Evolutionary conservation across 2,797 vertebrate genomes (phyloP), one percentile per base, ranked within the genome.

Genomic region (Sebastes hopkinsi): DNA sequence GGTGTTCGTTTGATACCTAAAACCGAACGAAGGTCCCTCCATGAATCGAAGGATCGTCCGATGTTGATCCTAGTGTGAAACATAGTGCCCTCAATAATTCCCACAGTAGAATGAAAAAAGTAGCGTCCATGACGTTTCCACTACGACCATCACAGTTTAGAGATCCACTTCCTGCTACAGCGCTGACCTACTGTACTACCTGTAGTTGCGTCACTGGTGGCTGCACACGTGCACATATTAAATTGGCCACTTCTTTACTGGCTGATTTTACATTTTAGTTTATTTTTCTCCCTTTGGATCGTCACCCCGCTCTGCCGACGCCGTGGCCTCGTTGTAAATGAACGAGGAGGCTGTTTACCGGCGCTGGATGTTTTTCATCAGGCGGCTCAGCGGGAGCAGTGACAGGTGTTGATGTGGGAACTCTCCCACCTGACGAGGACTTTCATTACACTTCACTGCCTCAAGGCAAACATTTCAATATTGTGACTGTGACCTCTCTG

Each of bases 391-490:
- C 29, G 4, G 77, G 52, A 67, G 62, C 18, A 12, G 27, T 18
- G 71, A 34, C 65, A 56, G 78, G 65, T 56, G 61, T 27, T 72
- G 77, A 66, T 72, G 68, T 72, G 27, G 77, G 70, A 60, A 67
- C 52, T 32, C 11, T 10, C 38, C 50, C 72, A 14, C 59, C 79
- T 75, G 67, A 75, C 36, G 60, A 75, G 60, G 42, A 75, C 66
- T 56, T 61, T 42, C 25, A 75, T 25, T 32, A 64, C 50, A 50
- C 52, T 20, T 16, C 27, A 4, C 36, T 7, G 22, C 60, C 72
- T 59, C 29, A 0, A 36, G 52, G 60, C 12, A 65, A 59, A 58
- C 52, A 55, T 65, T 36, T 70, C 78, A 64, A 11, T 27, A 36
- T 16, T 14, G 64, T 56, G 72, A 30, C 78, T 30, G 0, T 32